Conservation (phyloP, 2,797 vertebrate species). For the Pelobates cultripes region DNA sequence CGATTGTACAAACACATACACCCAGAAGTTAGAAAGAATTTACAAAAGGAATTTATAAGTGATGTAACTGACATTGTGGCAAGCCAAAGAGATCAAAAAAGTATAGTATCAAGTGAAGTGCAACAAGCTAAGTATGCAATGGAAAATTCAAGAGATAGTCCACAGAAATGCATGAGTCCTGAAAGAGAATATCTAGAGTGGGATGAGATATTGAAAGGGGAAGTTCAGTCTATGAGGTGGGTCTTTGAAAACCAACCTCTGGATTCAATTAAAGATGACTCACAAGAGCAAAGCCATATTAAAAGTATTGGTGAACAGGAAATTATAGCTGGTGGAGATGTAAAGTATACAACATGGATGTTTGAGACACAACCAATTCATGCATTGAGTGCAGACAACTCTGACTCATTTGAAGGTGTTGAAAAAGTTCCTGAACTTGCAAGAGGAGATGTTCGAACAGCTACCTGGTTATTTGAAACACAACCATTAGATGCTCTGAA, state of each 20-base stretch:
- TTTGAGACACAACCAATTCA: slow-evolving; percentile 86
- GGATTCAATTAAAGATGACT: slow-evolving; percentile 77
- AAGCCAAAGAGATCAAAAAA: slow-evolving; percentile 64
- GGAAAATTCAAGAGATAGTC: slow-evolving; percentile 73
- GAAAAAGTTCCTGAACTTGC: slow-evolving; percentile 78
- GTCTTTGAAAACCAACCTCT: slow-evolving; percentile 88
- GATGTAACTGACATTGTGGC: slow-evolving; percentile 74
- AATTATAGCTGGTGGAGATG: slow-evolving; percentile 80
- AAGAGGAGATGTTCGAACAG: slow-evolving; percentile 77
- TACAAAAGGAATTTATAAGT: slow-evolving; percentile 78
- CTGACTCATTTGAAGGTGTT: slow-evolving; percentile 64
- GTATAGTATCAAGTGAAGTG: slow-evolving; percentile 71
- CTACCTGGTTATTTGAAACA: slow-evolving; percentile 85
- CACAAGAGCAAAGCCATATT: slow-evolving; percentile 67
- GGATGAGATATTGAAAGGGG: slow-evolving; percentile 84
- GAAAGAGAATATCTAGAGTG: slow-evolving; percentile 80
- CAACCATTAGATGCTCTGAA: slow-evolving; percentile 80
- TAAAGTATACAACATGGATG: slow-evolving; percentile 84
- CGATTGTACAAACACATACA: slow-evolving; percentile 86
- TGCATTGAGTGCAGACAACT: slow-evolving; percentile 60
- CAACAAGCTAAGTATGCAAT: slow-evolving; percentile 77
- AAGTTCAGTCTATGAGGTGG: slow-evolving; percentile 84
- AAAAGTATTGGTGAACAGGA: slow-evolving; percentile 77
- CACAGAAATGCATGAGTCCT: slow-evolving; percentile 70
- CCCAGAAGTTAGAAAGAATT: slow-evolving; percentile 82